These are phyloP conservation scores for Notothenia coriiceps DNA, from an alignment of 2,113 vertebrate species.

Conservation along the genomic window DNA sequence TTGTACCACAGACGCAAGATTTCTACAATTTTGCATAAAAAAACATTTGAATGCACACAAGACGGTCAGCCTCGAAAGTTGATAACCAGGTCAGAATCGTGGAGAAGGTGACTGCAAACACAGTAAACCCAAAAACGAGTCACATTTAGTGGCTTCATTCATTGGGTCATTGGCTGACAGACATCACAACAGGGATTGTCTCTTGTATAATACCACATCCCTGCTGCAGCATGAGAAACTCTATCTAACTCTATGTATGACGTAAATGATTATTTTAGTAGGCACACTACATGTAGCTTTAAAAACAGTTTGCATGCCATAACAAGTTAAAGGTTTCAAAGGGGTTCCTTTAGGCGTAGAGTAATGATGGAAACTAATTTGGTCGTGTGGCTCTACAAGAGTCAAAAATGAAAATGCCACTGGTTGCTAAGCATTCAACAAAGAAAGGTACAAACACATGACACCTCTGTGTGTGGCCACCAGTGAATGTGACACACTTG, in stretches of 20 bases:
- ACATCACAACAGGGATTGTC: not conserved
- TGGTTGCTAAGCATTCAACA: constrained; percentile 60
- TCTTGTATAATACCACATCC: not conserved
- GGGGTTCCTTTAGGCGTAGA: not conserved
- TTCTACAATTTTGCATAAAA: not conserved
- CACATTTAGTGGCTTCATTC: not conserved
- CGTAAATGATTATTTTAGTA: not conserved
- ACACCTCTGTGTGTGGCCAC: constrained; percentile 58
- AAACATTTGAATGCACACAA: not conserved
- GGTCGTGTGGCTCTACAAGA: constrained; percentile 28
- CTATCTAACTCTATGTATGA: not conserved
- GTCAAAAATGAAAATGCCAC: constrained; percentile 44
- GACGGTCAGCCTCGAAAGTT: not conserved
- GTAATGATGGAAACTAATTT: constrained; percentile 41
- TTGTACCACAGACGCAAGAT: not conserved
- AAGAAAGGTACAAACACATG: constrained; percentile 58
- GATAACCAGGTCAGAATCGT: not conserved
- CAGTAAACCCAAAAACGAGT: not conserved
- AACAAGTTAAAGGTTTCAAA: not conserved
- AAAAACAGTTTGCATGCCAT: not conserved
- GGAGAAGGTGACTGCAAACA: not conserved
- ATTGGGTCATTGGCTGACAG: not conserved
- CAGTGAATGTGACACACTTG: constrained; percentile 59
- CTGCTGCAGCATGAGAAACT: not conserved
- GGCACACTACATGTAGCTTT: not conserved